Conservation (phyloP, 1,140 invertebrate species). For the Aphis gossypii region DNA sequence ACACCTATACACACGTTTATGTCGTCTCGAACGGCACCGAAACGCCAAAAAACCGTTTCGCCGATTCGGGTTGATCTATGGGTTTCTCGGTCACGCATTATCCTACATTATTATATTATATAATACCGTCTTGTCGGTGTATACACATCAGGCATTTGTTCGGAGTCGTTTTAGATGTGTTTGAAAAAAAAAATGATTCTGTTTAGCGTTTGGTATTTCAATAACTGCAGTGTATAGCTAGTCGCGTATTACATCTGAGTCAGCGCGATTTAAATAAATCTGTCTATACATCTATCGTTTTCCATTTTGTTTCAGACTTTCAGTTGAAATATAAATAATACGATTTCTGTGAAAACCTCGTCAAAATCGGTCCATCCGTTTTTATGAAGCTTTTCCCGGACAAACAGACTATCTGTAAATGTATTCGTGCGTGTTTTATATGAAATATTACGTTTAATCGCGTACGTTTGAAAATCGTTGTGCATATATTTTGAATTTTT, state of each 20-base stretch:
- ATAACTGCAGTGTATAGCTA: too few relatives aligned
- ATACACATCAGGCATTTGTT: not conserved
- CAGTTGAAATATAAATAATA: not conserved
- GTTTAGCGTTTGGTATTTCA: not conserved
- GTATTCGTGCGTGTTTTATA: too few relatives aligned
- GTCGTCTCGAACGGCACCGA: not conserved
- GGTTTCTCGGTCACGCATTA: conserved; percentile 5
- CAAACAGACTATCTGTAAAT: too few relatives aligned
- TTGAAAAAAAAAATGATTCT: not conserved
- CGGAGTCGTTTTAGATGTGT: not conserved
- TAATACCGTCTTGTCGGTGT: not conserved
- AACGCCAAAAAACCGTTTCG: not conserved
- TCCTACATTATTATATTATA: not conserved
- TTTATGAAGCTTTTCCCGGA: too few relatives aligned
- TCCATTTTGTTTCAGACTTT: not conserved
- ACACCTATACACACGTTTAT: not conserved
- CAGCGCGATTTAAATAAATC: too few relatives aligned
- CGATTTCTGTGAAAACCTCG: too few relatives aligned
- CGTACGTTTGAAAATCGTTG: too few relatives aligned
- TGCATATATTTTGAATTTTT: too few relatives aligned
- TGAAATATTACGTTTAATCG: too few relatives aligned
- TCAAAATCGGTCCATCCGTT: too few relatives aligned
- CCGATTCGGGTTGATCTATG: conserved; percentile 31
- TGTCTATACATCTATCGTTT: not conserved
- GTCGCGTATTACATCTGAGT: too few relatives aligned